Percentiles rank a stretch among this genome's conserved stretches.
Conservation (phyloP, 1,140 invertebrate species). For the Tetramorium parvispinum region DNA sequence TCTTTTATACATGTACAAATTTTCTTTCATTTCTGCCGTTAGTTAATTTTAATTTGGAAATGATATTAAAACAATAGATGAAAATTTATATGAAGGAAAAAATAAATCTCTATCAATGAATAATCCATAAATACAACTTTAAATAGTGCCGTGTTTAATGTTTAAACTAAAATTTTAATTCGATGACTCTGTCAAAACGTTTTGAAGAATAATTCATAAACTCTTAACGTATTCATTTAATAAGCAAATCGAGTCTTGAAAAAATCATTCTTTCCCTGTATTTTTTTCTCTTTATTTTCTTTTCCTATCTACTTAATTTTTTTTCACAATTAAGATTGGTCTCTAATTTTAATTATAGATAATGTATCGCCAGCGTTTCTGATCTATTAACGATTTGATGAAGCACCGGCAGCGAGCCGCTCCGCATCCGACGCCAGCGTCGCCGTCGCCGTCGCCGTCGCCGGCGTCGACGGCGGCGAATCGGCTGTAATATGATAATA, state of each 20-base stretch:
- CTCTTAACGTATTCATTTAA: neutral
- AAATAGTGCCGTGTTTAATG: neutral
- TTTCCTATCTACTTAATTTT: neutral
- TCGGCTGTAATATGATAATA: constrained; percentile 84
- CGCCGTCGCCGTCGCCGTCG: constrained; percentile 10
- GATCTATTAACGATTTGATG: neutral
- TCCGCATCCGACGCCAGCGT: constrained; percentile 60
- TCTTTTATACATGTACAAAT: no score
- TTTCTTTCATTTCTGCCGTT: neutral
- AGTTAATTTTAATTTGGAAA: neutral
- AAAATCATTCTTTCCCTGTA: neutral
- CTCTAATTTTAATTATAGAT: neutral
- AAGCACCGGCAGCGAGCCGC: no score
- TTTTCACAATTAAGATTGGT: neutral
- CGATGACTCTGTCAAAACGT: no score
- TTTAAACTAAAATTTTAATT: neutral
- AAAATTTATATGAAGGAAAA: no score
- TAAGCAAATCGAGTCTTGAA: neutral
- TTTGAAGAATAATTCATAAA: neutral
- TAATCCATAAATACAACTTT: neutral
- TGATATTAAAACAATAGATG: neutral
- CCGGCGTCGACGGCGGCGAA: constrained; percentile 78
- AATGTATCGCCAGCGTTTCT: neutral
- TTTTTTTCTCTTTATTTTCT: neutral
- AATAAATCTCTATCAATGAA: neutral